These are phyloP conservation scores for Pseudomugil tenellus DNA, from an alignment of 2,797 vertebrate species.

Conservation along the genomic window DNA sequence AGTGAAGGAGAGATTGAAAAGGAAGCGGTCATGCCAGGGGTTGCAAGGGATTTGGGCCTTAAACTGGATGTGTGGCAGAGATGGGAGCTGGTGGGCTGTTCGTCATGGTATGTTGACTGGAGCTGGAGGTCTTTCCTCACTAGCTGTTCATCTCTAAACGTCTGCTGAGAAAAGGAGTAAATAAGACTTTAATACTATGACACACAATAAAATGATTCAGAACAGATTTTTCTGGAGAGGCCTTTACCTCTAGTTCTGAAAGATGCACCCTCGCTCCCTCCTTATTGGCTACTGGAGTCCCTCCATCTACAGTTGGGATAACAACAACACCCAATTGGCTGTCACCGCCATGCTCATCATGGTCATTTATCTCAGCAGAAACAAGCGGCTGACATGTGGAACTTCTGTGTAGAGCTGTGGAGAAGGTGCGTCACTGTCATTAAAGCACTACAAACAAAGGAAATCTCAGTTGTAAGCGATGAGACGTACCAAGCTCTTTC, in stretches of 20 bases:
- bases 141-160: constrained; percentile 77
- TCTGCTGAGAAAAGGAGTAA: constrained; percentile 57
- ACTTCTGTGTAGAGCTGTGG: constrained; percentile 76
- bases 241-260: constrained; percentile 83
- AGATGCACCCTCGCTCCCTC: constrained; percentile 87
- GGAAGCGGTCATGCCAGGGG: constrained; percentile 88
- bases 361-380: constrained; percentile 46
- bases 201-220: not conserved
- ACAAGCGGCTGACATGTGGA: constrained; percentile 71
- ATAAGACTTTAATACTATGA: not conserved
- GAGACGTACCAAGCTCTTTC: constrained; percentile 90
- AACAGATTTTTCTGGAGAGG: not conserved
- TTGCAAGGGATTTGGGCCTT: constrained; percentile 93
- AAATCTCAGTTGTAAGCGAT: not conserved
- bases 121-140: constrained; percentile 87
- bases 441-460: not conserved
- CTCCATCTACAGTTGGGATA: constrained; percentile 88
- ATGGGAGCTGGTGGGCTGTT: constrained; percentile 78
- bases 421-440: constrained; percentile 21
- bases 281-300: constrained; percentile 56
- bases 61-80: constrained; percentile 69
- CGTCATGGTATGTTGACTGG: constrained; percentile 83
- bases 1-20: constrained; percentile 63
- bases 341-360: constrained; percentile 38
- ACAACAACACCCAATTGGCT: constrained; percentile 63